Conservation (phyloP, 1,140 invertebrate species). For the Drosophila punjabiensis region DNA sequence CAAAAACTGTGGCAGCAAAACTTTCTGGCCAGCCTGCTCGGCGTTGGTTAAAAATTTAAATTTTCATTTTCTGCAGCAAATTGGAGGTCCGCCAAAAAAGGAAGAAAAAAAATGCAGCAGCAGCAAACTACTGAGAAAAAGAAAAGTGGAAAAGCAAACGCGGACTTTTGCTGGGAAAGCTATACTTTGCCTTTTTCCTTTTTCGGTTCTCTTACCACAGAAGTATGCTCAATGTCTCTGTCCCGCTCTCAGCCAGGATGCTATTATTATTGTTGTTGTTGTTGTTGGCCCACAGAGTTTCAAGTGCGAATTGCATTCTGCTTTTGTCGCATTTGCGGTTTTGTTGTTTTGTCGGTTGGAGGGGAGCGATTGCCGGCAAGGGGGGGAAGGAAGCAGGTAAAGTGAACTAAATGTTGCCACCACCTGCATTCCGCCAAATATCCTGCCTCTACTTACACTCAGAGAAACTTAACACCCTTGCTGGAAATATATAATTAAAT, state of each 20-base stretch:
- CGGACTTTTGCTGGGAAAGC: slow-evolving; percentile 47
- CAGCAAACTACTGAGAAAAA: slow-evolving; percentile 28
- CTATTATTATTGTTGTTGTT: slow-evolving; percentile 27
- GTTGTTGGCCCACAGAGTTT: slow-evolving; percentile 55
- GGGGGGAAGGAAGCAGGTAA: slow-evolving; percentile 35
- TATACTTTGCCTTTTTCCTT: slow-evolving; percentile 18
- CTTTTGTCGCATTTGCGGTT: slow-evolving; percentile 83
- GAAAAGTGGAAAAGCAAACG: slow-evolving; percentile 45
- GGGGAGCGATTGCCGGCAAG: slow-evolving; percentile 15
- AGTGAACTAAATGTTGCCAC: slow-evolving; percentile 50
- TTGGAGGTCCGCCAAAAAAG: slow-evolving; percentile 39
- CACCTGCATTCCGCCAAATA: slow-evolving; percentile 33
- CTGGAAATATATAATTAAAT: background rate
- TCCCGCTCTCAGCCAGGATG: slow-evolving; percentile 6
- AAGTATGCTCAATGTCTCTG: slow-evolving; percentile 38
- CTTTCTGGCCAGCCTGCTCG: slow-evolving; percentile 55
- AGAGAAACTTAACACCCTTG: background rate
- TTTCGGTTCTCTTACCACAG: slow-evolving; percentile 42
- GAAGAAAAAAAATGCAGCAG: slow-evolving; percentile 16
- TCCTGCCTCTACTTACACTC: background rate
- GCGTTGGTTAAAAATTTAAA: slow-evolving; percentile 82
- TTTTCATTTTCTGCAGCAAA: slow-evolving; percentile 81
- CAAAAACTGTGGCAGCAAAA: slow-evolving; percentile 57
- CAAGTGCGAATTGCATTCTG: slow-evolving; percentile 83
- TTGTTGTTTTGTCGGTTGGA: slow-evolving; percentile 49